phyloP scores from a whole-genome alignment of 2,797 vertebrate species.

The Orestias chungarensis region DNA sequence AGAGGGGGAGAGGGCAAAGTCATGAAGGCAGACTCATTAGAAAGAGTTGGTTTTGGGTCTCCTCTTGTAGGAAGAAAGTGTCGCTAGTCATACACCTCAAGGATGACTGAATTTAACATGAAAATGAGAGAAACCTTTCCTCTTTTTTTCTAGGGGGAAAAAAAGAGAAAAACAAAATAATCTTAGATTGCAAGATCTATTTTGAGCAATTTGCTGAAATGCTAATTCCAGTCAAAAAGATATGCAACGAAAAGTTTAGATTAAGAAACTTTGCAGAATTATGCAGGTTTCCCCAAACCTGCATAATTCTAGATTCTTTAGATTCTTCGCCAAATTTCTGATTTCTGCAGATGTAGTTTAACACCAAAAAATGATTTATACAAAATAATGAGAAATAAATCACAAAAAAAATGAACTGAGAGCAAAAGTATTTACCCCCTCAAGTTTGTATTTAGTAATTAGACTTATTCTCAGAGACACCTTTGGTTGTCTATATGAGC shows the following conservation, averaged over 20 bases:
- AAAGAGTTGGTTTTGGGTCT: conserved; percentile 14
- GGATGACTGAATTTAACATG: background rate
- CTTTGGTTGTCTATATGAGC: no score
- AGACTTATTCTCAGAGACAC: no score
- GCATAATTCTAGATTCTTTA: background rate
- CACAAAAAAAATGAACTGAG: no score
- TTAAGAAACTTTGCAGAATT: background rate
- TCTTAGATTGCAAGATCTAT: background rate
- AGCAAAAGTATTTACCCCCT: no score
- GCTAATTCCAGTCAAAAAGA: background rate
- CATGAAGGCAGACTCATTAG: conserved; percentile 62
- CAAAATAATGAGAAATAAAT: no score
- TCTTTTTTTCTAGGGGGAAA: no score
- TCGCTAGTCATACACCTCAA: background rate
- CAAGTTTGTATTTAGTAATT: no score
- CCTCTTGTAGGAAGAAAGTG: background rate
- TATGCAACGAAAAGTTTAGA: background rate
- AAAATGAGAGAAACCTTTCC: background rate
- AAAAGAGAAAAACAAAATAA: no score
- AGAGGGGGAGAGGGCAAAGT: conserved; percentile 52
- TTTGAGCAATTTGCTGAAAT: background rate
- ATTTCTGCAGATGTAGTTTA: no score
- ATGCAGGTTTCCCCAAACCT: background rate
- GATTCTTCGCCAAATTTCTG: no score
- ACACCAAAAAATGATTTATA: no score